phyloP scores from a whole-genome alignment of 2,888 invertebrate species.

The Hofmannophila pseudospretella region DNA sequence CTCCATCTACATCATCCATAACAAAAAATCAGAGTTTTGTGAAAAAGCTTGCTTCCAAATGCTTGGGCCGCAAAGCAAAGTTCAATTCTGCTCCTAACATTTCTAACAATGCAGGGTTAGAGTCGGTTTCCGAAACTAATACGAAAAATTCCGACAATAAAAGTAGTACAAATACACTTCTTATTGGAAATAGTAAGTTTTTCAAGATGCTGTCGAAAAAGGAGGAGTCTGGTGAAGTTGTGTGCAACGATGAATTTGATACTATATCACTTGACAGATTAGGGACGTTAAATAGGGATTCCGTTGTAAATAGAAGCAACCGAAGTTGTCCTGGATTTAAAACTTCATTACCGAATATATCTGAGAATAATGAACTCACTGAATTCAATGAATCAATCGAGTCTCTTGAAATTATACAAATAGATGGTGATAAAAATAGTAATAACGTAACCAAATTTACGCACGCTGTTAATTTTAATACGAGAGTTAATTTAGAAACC shows the following conservation, averaged over 20 bases:
- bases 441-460: constrained; percentile 20
- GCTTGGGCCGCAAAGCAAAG: constrained; percentile 70
- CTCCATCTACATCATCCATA: constrained; percentile 64
- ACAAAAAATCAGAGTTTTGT: constrained; percentile 71
- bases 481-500: constrained; percentile 41
- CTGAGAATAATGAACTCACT: constrained; percentile 64
- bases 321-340: constrained; percentile 70
- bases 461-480: constrained; percentile 45
- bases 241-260: constrained; percentile 69
- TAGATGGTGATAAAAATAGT: constrained; percentile 32
- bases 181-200: constrained; percentile 71
- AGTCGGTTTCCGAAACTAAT: constrained; percentile 52
- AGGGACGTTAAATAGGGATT: constrained; percentile 63
- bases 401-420: constrained; percentile 37
- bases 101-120: constrained; percentile 51
- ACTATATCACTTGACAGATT: constrained; percentile 67
- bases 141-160: constrained; percentile 47
- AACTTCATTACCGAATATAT: constrained; percentile 68
- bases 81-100: constrained; percentile 74
- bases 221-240: constrained; percentile 65
- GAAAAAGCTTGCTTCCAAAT: constrained; percentile 74
- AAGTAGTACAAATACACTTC: constrained; percentile 49
- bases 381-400: constrained; percentile 53
- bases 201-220: constrained; percentile 67
- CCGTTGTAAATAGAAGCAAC: constrained; percentile 65